Evolutionary conservation across 2,888 invertebrate genomes (phyloP).

Genomic region (Ernsta delagoae): DNA sequence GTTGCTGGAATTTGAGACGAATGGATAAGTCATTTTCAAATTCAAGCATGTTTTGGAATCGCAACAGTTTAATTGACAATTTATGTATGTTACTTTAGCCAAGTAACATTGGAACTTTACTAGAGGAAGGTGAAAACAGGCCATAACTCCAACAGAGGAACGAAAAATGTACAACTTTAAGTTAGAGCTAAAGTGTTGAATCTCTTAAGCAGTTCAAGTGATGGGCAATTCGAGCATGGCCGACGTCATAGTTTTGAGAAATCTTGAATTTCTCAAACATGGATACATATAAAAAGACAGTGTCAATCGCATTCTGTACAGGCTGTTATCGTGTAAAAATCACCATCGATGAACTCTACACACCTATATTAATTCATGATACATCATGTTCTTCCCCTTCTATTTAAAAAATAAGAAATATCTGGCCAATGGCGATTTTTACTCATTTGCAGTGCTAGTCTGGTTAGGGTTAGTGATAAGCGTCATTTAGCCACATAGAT

Average conservation of each 20-base stretch:
- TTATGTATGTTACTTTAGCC: too few relatives aligned
- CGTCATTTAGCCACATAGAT: constrained; percentile 37
- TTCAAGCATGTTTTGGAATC: too few relatives aligned
- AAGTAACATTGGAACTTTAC: neutral
- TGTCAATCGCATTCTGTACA: constrained; percentile 34
- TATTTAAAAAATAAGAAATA: neutral
- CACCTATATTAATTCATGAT: too few relatives aligned
- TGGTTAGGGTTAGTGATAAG: constrained; percentile 38
- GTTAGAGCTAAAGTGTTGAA: too few relatives aligned
- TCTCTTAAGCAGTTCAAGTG: too few relatives aligned
- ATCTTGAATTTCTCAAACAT: neutral
- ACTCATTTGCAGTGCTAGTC: constrained; percentile 26
- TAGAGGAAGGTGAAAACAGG: too few relatives aligned
- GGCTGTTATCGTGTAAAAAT: constrained; percentile 24
- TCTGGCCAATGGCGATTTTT: constrained; percentile 14
- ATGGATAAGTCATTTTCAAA: neutral
- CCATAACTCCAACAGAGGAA: too few relatives aligned
- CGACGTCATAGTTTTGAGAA: neutral
- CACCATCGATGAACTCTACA: constrained; percentile 15
- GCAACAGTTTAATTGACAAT: too few relatives aligned
- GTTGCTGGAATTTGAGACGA: neutral
- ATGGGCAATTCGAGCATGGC: neutral
- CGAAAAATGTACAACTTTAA: too few relatives aligned
- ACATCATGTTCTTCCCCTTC: too few relatives aligned
- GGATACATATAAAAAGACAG: constrained; percentile 11